A percentile compares a stretch with the other conserved stretches of the same genome.
These are phyloP conservation scores for Tragelaphus oryx DNA, from an alignment of 2,797 vertebrate species.

Conservation along the genomic window DNA sequence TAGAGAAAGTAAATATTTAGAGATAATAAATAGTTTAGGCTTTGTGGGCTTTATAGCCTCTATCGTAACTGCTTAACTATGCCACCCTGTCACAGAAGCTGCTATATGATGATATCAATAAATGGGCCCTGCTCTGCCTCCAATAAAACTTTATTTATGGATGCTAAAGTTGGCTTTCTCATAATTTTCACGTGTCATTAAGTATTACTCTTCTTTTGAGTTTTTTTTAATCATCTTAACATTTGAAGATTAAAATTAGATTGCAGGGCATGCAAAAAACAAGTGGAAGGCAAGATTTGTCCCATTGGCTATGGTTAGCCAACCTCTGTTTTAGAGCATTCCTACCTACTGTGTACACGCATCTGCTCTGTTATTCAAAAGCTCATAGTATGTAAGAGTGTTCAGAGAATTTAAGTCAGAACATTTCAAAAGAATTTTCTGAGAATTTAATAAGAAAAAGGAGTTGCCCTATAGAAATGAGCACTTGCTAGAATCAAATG, in stretches of 20 bases:
- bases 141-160: not conserved
- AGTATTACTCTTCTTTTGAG: not conserved
- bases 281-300: not conserved
- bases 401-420: conserved; percentile 35
- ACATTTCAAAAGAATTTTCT: not conserved
- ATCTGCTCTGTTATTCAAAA: conserved; percentile 4
- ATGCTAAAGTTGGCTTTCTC: conserved; percentile 1
- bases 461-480: not conserved
- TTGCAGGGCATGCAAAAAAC: not conserved
- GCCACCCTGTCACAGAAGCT: not conserved
- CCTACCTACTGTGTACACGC: not conserved
- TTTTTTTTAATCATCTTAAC: not conserved
- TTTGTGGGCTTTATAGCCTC: not conserved
- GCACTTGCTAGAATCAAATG: not conserved
- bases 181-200: not conserved
- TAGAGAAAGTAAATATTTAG: not conserved
- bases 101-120: not conserved
- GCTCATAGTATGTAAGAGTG: not conserved
- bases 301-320: not conserved
- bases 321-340: not conserved
- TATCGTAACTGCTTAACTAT: not conserved
- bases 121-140: not conserved
- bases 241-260: not conserved
- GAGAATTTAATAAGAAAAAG: not conserved
- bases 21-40: conserved; percentile 18